These are phyloP conservation scores for Hystrix cristata DNA, from an alignment of 2,113 vertebrate genomes.

Conservation along the genomic window DNA sequence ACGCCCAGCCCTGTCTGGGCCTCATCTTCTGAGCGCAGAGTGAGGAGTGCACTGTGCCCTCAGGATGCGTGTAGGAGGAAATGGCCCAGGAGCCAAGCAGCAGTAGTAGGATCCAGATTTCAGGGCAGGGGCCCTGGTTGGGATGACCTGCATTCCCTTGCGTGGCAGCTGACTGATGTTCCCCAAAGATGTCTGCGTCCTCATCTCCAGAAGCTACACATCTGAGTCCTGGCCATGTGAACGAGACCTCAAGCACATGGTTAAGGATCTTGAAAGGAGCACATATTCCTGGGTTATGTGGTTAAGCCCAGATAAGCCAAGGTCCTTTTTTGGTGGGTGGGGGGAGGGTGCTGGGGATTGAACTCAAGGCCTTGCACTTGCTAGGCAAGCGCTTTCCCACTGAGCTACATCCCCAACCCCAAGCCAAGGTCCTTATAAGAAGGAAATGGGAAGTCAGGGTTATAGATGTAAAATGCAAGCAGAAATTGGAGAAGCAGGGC, in stretches of 20 bases:
- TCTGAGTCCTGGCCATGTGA: neutral
- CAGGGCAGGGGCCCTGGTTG: neutral
- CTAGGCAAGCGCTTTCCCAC: no score
- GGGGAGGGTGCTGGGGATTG: no score
- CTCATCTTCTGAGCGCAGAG: neutral
- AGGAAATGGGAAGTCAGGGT: neutral
- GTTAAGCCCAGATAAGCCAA: neutral
- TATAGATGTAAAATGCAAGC: neutral
- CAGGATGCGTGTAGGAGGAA: neutral
- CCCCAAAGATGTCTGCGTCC: fast-evolving
- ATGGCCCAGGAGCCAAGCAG: neutral
- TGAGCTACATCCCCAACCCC: no score
- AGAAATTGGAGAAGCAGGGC: neutral
- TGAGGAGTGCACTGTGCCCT: neutral
- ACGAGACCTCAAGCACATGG: neutral
- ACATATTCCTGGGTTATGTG: fast-evolving
- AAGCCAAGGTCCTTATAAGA: neutral
- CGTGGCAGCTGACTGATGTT: no score
- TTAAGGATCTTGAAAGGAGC: neutral
- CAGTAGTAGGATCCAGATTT: neutral
- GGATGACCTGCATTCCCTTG: neutral
- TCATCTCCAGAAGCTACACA: neutral
- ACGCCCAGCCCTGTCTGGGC: neutral
- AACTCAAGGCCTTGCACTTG: no score
- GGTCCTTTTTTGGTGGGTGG: neutral